Evolutionary conservation across 2,113 vertebrate species (phyloP), one percentile per base, ranked within the genome.

Genomic region (Craseonycteris thonglongyai): DNA sequence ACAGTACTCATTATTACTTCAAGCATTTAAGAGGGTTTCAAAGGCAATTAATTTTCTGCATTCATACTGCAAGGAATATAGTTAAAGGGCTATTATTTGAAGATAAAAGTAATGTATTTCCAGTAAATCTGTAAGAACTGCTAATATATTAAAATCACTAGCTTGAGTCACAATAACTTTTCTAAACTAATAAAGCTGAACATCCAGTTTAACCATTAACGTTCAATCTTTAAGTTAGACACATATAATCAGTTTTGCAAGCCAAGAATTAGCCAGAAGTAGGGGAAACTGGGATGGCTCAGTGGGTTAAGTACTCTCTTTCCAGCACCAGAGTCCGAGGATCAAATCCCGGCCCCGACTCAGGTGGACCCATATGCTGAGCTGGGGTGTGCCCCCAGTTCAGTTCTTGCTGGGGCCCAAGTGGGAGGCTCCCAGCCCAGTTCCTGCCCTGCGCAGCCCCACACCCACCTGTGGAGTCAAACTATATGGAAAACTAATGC

Each of bases 71-170:
- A 96, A 75, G 13, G 54, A 84, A 78, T 88, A 91, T 10, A 95
- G 26, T 1, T 72, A 33, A 90, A 83, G 19, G 26, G 42, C 63
- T 92, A 90, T 21, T 91, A 51, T 56, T 75, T 72, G 28, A 93
- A 63, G 5, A 94, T 18, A 79, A 80, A 84, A 78, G 74, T 24
- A 91, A 66, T 15, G 42, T 15, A 84, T 22, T 88, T 81, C 28
- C 89, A 91, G 45, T 59, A 91, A 59, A 88, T 49, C 22, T 74
- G 7, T 72, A 80, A 86, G n/a, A 91, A 94, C 40, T 47, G 10
- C 42, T 88, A 85, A 68, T 26, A 85, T 65, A 78, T 84, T 75
- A 83, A 95, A 94, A 86, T 61, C 22, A 78, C 75, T 94, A 81
- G 10, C 11, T 10, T 92, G n/a, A 96, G 59, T 38, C 33, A 86